Conservation (phyloP, 2,888 invertebrate species). For the Tetragonula carbonaria region DNA sequence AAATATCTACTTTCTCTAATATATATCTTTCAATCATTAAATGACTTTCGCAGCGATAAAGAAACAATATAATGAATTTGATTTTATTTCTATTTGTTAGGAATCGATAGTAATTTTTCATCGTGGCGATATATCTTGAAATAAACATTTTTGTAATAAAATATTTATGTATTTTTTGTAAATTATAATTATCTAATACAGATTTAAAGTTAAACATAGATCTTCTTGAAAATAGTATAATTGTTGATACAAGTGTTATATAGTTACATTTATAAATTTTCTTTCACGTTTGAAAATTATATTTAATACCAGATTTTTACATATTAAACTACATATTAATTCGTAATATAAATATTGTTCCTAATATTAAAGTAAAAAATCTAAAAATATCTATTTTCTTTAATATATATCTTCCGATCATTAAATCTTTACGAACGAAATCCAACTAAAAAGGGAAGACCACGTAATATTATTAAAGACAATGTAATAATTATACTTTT, state of each 20-base stretch:
- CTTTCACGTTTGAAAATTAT: too few relatives aligned
- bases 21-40: conserved; percentile 82
- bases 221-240: too few relatives aligned
- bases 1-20: neutral
- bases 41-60: conserved; percentile 41
- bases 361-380: neutral
- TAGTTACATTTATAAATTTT: too few relatives aligned
- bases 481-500: conserved; percentile 86
- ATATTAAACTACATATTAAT: conserved; percentile 48
- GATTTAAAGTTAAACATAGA: too few relatives aligned
- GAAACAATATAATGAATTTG: too few relatives aligned
- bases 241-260: too few relatives aligned
- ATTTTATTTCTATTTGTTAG: too few relatives aligned
- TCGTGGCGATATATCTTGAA: too few relatives aligned
- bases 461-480: conserved; percentile 87
- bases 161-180: too few relatives aligned
- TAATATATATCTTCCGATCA: conserved; percentile 81
- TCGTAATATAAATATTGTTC: conserved; percentile 70
- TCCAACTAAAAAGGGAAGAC: conserved; percentile 87
- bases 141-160: too few relatives aligned
- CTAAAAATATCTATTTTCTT: neutral
- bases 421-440: conserved; percentile 85
- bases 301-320: neutral
- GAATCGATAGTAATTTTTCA: too few relatives aligned
- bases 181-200: too few relatives aligned